Evolutionary conservation across 2,888 invertebrate species (phyloP).

Genomic region (Stomorhina lunata): DNA sequence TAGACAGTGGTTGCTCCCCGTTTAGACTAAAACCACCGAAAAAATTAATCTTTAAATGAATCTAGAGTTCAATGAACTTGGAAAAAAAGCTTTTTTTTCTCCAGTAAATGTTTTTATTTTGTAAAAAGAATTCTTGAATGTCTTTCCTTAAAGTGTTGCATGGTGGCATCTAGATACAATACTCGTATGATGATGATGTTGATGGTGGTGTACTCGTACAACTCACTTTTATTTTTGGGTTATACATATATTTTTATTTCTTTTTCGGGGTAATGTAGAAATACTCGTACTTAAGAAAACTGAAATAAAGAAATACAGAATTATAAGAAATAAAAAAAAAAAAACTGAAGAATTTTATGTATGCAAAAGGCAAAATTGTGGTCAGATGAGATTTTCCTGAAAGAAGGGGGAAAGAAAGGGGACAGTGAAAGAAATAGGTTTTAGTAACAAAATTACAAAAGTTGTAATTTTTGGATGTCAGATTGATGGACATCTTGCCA

Average conservation of each 20-base stretch:
- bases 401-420: neutral
- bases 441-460: too few relatives aligned
- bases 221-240: constrained; percentile 9
- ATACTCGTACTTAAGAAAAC: too few relatives aligned
- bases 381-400: neutral
- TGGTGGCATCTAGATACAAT: too few relatives aligned
- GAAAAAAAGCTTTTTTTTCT: constrained; percentile 45
- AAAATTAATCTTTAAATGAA: constrained; percentile 7
- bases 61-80: constrained; percentile 54
- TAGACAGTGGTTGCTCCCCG: neutral
- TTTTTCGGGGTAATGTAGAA: neutral
- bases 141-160: constrained; percentile 8
- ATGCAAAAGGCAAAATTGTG: neutral
- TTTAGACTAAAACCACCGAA: constrained; percentile 20
- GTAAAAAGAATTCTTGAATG: too few relatives aligned
- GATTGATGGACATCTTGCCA: too few relatives aligned
- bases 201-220: constrained; percentile 33
- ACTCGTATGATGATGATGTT: neutral
- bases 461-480: too few relatives aligned
- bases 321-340: neutral
- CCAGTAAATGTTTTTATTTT: neutral
- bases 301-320: neutral
- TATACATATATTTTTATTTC: neutral
- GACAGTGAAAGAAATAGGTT: too few relatives aligned
- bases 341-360: neutral